Evolutionary conservation across 64 coral and sea anemone genomes (phyloP).

Genomic region (Exaiptasia diaphana): DNA sequence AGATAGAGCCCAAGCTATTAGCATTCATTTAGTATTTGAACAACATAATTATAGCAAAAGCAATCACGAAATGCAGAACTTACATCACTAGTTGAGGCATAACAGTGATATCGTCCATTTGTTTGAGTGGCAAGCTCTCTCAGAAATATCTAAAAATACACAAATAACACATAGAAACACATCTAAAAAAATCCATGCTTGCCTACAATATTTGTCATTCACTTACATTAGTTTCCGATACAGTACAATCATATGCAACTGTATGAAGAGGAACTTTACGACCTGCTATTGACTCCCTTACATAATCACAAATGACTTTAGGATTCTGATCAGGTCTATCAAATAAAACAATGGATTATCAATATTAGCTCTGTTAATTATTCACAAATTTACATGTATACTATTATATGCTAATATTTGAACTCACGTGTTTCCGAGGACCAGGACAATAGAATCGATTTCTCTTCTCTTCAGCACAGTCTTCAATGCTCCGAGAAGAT

Average conservation of each 20-base stretch:
- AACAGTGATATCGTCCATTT: slow-evolving; percentile 91
- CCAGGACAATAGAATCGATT: slow-evolving; percentile 83
- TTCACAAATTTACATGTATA: not conserved
- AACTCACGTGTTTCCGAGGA: slow-evolving; percentile 85
- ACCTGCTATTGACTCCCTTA: slow-evolving; percentile 72
- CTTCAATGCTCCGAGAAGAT: slow-evolving; percentile 73
- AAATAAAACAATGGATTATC: not conserved
- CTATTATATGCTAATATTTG: no score
- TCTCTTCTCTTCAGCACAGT: slow-evolving; percentile 88
- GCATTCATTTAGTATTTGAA: no score
- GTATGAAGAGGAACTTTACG: slow-evolving; percentile 71
- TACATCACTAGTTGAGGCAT: slow-evolving; percentile 91
- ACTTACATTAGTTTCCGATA: slow-evolving; percentile 81
- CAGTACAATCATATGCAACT: slow-evolving; percentile 85
- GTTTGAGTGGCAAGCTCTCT: slow-evolving; percentile 83
- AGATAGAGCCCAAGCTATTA: no score
- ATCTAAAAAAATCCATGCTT: not conserved
- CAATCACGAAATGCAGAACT: no score
- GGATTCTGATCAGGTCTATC: slow-evolving; percentile 84
- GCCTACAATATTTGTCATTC: not conserved
- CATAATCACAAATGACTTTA: slow-evolving; percentile 77
- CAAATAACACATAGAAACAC: not conserved
- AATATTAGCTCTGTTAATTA: not conserved
- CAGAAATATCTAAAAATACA: slow-evolving; percentile 68
- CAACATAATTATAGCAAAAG: no score